Percentiles rank a stretch among this genome's conserved stretches.
Evolutionary conservation across 2,797 vertebrate genomes (phyloP).

Genomic region (Tenualosa ilisha): DNA sequence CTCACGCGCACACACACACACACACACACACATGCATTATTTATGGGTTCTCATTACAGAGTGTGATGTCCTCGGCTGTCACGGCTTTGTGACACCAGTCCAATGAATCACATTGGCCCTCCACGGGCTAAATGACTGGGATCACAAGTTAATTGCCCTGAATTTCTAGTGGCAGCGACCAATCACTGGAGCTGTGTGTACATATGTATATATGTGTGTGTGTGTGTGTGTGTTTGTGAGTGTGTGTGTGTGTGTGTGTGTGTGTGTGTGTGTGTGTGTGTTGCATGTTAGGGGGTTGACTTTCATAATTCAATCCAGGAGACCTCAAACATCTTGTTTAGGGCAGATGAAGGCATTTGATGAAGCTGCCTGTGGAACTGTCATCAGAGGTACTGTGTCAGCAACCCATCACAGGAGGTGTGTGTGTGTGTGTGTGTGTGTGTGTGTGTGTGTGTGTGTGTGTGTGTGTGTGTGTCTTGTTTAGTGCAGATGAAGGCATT

Average conservation of each 20-base stretch:
- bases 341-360: constrained; percentile 1
- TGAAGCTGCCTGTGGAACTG: not conserved
- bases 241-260: constrained; percentile 5
- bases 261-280: not conserved
- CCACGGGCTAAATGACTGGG: constrained; percentile 36
- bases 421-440: constrained; percentile 1
- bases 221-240: not conserved
- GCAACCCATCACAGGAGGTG: constrained; percentile 23
- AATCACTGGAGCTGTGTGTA: constrained; percentile 18
- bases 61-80: constrained; percentile 32
- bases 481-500: not conserved
- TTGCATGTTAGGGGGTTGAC: not conserved
- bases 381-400: not conserved
- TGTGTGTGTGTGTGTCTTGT: not conserved
- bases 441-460: constrained; percentile 3
- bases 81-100: constrained; percentile 31
- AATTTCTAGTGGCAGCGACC: constrained; percentile 37
- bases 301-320: not conserved
- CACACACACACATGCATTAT: constrained; percentile 28
- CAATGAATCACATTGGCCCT: constrained; percentile 28
- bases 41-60: constrained; percentile 29
- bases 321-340: not conserved
- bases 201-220: constrained; percentile 11
- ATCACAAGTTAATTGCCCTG: constrained; percentile 43
- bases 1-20: constrained; percentile 23